These are phyloP conservation scores for Sinocyclocheilus grahami DNA, from an alignment of 2,113 vertebrate species.

Conservation along the genomic window DNA sequence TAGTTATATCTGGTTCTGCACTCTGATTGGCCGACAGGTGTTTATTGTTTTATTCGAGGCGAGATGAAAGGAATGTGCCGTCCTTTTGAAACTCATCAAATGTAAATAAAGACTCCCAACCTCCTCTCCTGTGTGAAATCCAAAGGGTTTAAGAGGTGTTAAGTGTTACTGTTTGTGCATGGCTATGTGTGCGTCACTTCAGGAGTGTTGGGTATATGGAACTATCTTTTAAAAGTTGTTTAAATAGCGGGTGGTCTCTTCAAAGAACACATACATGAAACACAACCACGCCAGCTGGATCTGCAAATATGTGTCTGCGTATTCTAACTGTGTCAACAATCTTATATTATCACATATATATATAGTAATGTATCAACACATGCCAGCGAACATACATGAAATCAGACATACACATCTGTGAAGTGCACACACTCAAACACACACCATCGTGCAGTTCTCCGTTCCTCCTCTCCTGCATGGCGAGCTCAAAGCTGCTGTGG, in stretches of 20 bases:
- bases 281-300: neutral
- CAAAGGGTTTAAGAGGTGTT: conserved; percentile 41
- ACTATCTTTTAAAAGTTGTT: neutral
- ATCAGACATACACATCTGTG: conserved; percentile 7
- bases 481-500: conserved; percentile 93
- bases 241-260: conserved; percentile 46
- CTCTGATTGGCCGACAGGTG: conserved; percentile 30
- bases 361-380: neutral
- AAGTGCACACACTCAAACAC: conserved; percentile 45
- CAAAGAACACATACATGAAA: conserved; percentile 27
- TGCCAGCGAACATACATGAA: neutral
- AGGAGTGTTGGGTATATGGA: neutral
- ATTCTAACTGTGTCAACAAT: neutral
- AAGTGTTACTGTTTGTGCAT: conserved; percentile 36
- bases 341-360: neutral
- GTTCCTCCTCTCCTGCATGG: conserved; percentile 95
- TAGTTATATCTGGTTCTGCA: neutral
- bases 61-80: conserved; percentile 40
- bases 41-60: conserved; percentile 28
- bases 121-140: conserved; percentile 24
- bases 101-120: conserved; percentile 38
- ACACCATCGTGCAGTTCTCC: conserved; percentile 89
- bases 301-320: neutral
- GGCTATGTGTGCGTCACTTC: neutral
- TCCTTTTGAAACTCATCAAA: conserved; percentile 26